Evolutionary conservation across 2,888 invertebrate genomes (phyloP).

Genomic region (Chaetogeoica ovagalla): DNA sequence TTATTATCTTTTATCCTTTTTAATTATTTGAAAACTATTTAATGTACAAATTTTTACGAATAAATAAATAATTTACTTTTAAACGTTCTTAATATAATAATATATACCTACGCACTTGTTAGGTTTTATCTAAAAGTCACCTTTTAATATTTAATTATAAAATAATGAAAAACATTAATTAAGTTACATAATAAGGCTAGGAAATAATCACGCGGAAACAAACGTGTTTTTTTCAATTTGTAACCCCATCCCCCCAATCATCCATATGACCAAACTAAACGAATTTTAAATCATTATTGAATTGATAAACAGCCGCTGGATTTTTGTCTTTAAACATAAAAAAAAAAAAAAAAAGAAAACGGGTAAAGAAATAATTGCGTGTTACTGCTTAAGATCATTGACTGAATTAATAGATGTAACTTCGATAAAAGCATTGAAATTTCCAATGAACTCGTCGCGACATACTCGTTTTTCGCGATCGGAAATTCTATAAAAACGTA

Average conservation of each 20-base stretch:
- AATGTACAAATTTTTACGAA: no score
- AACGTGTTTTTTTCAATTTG: slow-evolving; percentile 15
- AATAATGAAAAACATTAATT: slow-evolving; percentile 28
- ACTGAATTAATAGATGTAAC: no score
- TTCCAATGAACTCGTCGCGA: no score
- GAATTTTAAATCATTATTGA: neutral
- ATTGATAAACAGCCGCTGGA: neutral
- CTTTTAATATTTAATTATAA: slow-evolving; percentile 7
- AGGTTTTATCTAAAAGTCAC: slow-evolving; percentile 22
- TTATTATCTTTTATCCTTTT: no score
- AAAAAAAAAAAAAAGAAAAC: no score
- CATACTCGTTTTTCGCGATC: no score
- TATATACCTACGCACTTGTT: slow-evolving; percentile 17
- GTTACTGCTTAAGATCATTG: no score
- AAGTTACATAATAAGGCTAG: slow-evolving; percentile 16
- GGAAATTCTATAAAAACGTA: no score
- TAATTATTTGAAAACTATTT: no score
- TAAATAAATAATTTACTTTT: neutral
- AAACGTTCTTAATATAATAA: neutral
- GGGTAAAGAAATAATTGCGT: neutral
- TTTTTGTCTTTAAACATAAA: neutral
- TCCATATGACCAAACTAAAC: neutral
- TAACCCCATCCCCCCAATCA: no score
- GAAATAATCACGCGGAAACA: slow-evolving; percentile 8
- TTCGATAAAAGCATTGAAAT: no score